Base-by-base conservation (phyloP, 2,888 invertebrate species). In the Mechanitis mazaeus region DNA sequence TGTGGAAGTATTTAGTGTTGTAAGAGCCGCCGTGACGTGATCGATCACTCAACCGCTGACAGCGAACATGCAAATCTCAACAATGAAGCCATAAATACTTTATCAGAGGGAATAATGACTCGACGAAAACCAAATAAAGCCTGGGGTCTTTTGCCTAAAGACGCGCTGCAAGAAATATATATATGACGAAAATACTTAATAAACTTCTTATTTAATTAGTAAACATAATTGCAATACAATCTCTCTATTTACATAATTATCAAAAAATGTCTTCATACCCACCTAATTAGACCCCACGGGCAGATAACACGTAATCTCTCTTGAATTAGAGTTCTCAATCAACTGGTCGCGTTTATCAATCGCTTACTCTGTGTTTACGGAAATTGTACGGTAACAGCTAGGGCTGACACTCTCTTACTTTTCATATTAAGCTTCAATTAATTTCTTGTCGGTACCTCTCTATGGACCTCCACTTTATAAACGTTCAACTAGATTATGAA, bases 241-340 rank as follows among this genome's bases (percentile, higher is more conserved):
- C 31, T 31, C 2, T 31, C 7, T 50, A 50, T 50, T 50, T 31
- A 50, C 28, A 50, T 50, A 50, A 50, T 50, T 31, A 50, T 50
- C 50, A 50, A 50, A 50, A 50, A 50, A 50, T 50, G 50, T 50
- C 50, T 31, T 31, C 9, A 50, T 31, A 28, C 28, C n/a, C 20
- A 31, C 6, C 28, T 31, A 31, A 31, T 50, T 50, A 50, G 31
- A 31, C 50, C 50, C 31, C 31, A 28, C 59, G 66, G 68, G 62
- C 63, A 72, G 82, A 79, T 81, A 83, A 77, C 80, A 73, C 73
- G 75, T 79, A 78, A 80, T 79, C 77, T 75, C 72, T 66, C 68
- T 67, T 64, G 78, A 77, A 80, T 81, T 78, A 75, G 83, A 76
- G 80, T 60, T 83, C 84, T 84, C 83, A 84, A 85, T 84, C 83